Base-by-base conservation (phyloP, 2,888 invertebrate species). In the Syritta pipiens region DNA sequence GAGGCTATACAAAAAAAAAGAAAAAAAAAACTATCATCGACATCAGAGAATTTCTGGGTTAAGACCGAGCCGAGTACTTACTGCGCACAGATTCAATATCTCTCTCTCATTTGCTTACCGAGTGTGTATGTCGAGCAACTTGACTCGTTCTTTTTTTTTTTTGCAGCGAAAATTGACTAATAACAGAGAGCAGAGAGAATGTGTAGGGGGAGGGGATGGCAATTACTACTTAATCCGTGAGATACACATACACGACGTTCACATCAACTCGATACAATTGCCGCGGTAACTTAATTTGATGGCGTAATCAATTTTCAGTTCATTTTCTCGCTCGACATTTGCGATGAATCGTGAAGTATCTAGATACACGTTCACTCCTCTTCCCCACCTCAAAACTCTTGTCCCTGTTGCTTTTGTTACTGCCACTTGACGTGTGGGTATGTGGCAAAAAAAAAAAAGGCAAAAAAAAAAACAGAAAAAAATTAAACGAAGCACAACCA, bases 251-350 rank as follows among this genome's bases (percentile, higher is more conserved):
- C 40, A 2, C 62, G 7, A 32, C 14, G 17, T 17, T 37, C 37
- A 9, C 37, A 3, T 17, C 17, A 17, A 12, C 37, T 37, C 37
- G 60, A 55, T 55, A 68, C 63, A 35, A 37, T 67, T 60, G 53
- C 60, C 14, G 42, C 59, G 37, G 60, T 44, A 48, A 62, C 57
- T 68, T 51, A 57, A 57, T 76, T 69, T 76, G 76, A 68, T 76
- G 69, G 35, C 69, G 69, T 76, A 76, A 76, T 68, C 76, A 76
- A 57, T 76, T 68, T 75, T 48, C 55, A 68, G 68, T 68, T 62
- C 48, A 75, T 62, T 76, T 69, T 24, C n/a, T n/a, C n/a, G 51
- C 44, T 57, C 62, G 57, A 57, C 63, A 69, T 69, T 75, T 62
- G 75, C 67, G 67, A 53, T 48, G 65, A 42, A 65, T 37, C 59